Conservation (phyloP, 1,140 invertebrate species). For the Heterodera schachtii region DNA sequence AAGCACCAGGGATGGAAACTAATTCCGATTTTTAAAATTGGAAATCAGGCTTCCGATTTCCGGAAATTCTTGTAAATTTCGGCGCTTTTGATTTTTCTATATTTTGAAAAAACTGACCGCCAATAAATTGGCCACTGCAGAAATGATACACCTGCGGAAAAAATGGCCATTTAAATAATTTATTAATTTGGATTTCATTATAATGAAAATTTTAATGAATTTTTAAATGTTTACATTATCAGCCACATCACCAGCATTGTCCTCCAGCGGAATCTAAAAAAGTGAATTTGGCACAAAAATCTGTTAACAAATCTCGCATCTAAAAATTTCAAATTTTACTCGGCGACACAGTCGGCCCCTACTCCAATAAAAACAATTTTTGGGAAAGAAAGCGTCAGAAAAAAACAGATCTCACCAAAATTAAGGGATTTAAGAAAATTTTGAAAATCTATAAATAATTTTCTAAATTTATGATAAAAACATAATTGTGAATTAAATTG, state of each 20-base stretch:
- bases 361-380: no score
- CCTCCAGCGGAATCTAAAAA: constrained; percentile 56
- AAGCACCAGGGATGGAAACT: no score
- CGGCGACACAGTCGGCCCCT: no score
- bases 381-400: no score
- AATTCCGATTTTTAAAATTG: no score
- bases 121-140: constrained; percentile 62
- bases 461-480: no score
- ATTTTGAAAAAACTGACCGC: constrained; percentile 36
- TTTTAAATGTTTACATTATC: constrained; percentile 34
- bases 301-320: background rate
- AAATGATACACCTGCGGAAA: constrained; percentile 57
- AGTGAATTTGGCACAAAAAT: constrained; percentile 1
- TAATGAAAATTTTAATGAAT: background rate
- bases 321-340: no score
- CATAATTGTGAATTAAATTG: no score
- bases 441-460: no score
- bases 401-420: no score
- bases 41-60: no score
- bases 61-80: background rate
- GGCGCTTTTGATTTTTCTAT: background rate
- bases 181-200: background rate
- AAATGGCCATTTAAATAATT: constrained; percentile 11
- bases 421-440: no score
- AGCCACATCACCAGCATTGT: constrained; percentile 64